Base-by-base conservation (phyloP, 2,113 vertebrate genomes). In the Alaudala cheleensis region DNA sequence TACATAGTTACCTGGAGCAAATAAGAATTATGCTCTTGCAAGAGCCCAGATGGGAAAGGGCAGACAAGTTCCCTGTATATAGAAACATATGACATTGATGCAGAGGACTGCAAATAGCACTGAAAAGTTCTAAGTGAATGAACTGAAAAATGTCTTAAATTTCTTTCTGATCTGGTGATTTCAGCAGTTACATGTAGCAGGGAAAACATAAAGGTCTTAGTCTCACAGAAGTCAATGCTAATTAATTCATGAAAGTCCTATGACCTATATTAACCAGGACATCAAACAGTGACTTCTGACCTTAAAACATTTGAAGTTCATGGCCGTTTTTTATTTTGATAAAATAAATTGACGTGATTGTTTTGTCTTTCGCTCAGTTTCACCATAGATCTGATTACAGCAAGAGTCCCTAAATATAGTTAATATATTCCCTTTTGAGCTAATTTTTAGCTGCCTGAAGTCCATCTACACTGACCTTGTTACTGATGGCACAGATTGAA, bases 131-230 rank as follows among this genome's bases (percentile, higher is more conserved):
- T 14, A 86, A 90, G 74, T 50, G 85, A 93, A 90, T 88, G 62
- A 94, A 93, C 95, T 79, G 90, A 93, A 93, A 93, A 94, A 82
- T 74, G 82, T 40, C 44, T 79, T 82, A 29, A 74, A 82, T 80
- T 92, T 92, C 39, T 82, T 96, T 95, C 90, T 88, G 54, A 90
- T 80, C n/a, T 82, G 28, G 25, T 82, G 57, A 87, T 57, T 88
- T 90, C 79, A 66, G 45, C 23, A 69, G 40, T 65, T 87, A 79
- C 3, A 53, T 74, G 5, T 56, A 81, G 49, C 22, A 76, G 31
- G 20, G 40, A 51, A 81, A 89, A 81, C 10, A 39, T 74, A 93
- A 95, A 96, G 77, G 73, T 91, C 78, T 91, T 60, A 28, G 53
- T 93, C 65, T 49, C 29, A 53, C 2, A 83, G 37, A 90, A 90